Evolutionary conservation across 2,797 vertebrate genomes (phyloP).

Genomic region (Hypotaenidia okinawae): DNA sequence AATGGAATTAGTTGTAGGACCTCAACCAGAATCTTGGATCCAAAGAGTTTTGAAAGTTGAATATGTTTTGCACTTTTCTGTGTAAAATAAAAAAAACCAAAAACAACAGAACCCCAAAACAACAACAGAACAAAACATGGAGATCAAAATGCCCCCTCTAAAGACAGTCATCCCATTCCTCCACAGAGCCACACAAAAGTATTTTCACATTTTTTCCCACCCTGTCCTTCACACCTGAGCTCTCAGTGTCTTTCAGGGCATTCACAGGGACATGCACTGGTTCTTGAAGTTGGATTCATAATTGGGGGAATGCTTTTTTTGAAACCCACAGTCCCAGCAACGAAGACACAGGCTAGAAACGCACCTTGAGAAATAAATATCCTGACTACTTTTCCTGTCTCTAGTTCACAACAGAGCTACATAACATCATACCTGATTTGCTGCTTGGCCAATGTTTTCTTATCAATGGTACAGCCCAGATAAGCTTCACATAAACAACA

Average conservation of each 20-base stretch:
- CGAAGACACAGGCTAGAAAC: background rate
- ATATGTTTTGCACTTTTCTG: background rate
- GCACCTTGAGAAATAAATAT: background rate
- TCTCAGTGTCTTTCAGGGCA: background rate
- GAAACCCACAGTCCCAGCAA: accelerated
- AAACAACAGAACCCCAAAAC: background rate
- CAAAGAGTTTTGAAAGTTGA: background rate
- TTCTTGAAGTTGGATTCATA: background rate
- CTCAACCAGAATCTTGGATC: background rate
- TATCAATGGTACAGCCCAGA: background rate
- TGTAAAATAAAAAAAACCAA: background rate
- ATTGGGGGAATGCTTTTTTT: background rate
- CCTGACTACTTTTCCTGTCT: background rate
- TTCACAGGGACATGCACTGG: background rate
- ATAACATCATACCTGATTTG: background rate
- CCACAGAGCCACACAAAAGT: background rate
- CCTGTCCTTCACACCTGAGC: background rate
- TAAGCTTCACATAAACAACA: background rate
- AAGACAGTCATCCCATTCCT: background rate
- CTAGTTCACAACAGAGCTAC: background rate
- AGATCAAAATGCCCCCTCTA: background rate
- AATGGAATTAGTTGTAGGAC: background rate
- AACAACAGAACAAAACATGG: background rate
- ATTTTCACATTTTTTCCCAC: background rate
- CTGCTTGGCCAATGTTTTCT: background rate